phyloP scores from a whole-genome alignment of 2,797 vertebrate species.

The Urophycis tenuis region DNA sequence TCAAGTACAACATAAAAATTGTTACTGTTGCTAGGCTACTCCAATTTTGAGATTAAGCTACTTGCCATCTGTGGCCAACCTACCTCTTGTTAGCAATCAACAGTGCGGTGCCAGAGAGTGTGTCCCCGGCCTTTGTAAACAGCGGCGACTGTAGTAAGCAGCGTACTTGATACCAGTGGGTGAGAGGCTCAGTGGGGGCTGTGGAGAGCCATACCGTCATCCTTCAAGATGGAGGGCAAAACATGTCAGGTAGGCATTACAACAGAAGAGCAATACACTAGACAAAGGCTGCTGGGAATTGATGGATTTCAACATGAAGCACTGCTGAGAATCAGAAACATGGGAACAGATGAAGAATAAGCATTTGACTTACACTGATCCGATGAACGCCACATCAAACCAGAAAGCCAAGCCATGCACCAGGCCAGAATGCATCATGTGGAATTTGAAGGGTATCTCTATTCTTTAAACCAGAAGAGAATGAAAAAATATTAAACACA shows the following conservation, averaged over 20 bases:
- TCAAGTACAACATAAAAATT: no score
- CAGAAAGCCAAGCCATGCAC: constrained; percentile 95
- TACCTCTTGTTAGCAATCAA: constrained; percentile 93
- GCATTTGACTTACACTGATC: constrained; percentile 78
- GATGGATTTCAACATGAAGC: not conserved
- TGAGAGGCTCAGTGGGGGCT: constrained; percentile 91
- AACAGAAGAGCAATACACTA: not conserved
- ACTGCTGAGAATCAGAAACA: not conserved
- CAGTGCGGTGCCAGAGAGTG: constrained; percentile 86
- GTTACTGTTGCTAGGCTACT: not conserved
- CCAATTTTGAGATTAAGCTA: not conserved
- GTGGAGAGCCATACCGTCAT: constrained; percentile 95
- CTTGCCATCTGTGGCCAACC: not conserved
- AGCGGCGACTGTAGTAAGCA: constrained; percentile 94
- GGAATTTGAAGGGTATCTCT: constrained; percentile 98
- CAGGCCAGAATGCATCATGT: constrained; percentile 94
- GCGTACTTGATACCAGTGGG: constrained; percentile 96
- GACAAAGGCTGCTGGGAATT: not conserved
- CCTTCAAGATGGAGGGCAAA: constrained; percentile 52
- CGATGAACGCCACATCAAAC: constrained; percentile 95
- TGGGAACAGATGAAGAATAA: not conserved
- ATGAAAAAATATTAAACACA: not conserved
- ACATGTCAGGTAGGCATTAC: not conserved
- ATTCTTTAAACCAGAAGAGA: constrained; percentile 67
- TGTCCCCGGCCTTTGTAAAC: constrained; percentile 92